Evolutionary conservation across 2,113 vertebrate genomes (phyloP), one percentile per base, ranked within the genome.

Genomic region (Paratilapia polleni): DNA sequence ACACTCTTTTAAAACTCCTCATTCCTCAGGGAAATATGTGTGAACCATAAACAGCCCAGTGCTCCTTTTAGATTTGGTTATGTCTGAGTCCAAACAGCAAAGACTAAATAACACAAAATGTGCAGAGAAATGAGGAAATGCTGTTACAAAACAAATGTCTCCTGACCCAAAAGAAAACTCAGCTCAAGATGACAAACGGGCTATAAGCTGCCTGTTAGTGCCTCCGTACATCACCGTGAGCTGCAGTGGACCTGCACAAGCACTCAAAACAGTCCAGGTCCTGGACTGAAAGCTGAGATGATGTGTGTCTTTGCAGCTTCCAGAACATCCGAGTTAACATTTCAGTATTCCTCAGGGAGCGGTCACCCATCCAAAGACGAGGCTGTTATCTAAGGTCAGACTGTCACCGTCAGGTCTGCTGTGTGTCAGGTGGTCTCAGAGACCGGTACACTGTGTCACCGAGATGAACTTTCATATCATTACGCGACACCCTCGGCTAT

Each of bases 271-370:
- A 60, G 73, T 28, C 41, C 61, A 61, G 14, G 15, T 56, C 41
- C 68, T 19, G 6, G 1, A 56, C 49, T 70, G 80, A 81, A 87
- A 84, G 4, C 61, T 11, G 41, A 85, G 56, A 85, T n/a, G 41
- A 66, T 74, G 64, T 58, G 57, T 78, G 54, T 88, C n/a, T n/a
- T n/a, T n/a, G n/a, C n/a, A 84, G 83, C 83, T 36, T 91, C 56
- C 57, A 17, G 19, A 81, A 5, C 57, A 54, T 78, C 34, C 20
- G 1, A 24, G 43, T 0, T 80, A 75, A 90, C 88, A 78, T 89
- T 85, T 88, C 78, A 84, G 64, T 4, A 22, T 58, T 81, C 74
- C 74, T 68, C 13, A 1, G 62, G 80, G 60, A 22, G 58, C 3
- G 2, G 12, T 54, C 31, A 4, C 6, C 24, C 63, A 6, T 12